These are phyloP conservation scores for Chrysolina americana DNA, from an alignment of 2,888 invertebrate species.

Conservation along the genomic window DNA sequence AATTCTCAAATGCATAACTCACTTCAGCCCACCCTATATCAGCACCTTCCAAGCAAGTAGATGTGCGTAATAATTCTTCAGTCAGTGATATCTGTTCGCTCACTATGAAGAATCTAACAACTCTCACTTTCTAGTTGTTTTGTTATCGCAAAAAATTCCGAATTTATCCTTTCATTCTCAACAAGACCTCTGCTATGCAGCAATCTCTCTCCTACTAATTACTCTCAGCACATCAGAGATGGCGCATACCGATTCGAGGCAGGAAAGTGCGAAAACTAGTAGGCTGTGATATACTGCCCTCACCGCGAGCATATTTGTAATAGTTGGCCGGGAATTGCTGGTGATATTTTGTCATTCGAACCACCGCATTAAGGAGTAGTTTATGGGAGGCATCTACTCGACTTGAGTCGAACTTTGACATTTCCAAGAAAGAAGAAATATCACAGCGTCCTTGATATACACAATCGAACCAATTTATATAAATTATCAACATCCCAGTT, in stretches of 20 bases:
- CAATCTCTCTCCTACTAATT: slow-evolving; percentile 51
- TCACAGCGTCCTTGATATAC: no score
- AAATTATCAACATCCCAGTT: no score
- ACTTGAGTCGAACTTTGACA: background rate
- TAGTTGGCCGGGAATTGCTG: slow-evolving; percentile 4
- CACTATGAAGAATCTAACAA: slow-evolving; percentile 22
- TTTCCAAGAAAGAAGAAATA: background rate
- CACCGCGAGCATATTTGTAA: slow-evolving; percentile 49
- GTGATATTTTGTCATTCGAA: slow-evolving; percentile 18
- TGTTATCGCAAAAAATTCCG: slow-evolving; percentile 34
- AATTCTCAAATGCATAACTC: no score
- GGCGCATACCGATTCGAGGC: slow-evolving; percentile 50
- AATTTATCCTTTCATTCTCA: slow-evolving; percentile 41
- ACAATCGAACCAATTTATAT: no score
- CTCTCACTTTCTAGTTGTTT: slow-evolving; percentile 32
- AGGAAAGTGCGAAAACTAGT: slow-evolving; percentile 59
- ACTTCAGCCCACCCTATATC: background rate
- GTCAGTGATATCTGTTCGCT: slow-evolving; percentile 40
- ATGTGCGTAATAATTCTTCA: slow-evolving; percentile 27
- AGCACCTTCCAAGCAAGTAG: background rate
- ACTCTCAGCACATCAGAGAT: slow-evolving; percentile 42
- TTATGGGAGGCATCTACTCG: background rate
- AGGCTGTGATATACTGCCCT: slow-evolving; percentile 57
- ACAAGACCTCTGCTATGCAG: slow-evolving; percentile 39
- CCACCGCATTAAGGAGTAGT: background rate